A percentile compares a stretch with the other conserved stretches of the same genome.
phyloP scores from a whole-genome alignment of 2,888 invertebrate species.

The Strigamia maritima region DNA sequence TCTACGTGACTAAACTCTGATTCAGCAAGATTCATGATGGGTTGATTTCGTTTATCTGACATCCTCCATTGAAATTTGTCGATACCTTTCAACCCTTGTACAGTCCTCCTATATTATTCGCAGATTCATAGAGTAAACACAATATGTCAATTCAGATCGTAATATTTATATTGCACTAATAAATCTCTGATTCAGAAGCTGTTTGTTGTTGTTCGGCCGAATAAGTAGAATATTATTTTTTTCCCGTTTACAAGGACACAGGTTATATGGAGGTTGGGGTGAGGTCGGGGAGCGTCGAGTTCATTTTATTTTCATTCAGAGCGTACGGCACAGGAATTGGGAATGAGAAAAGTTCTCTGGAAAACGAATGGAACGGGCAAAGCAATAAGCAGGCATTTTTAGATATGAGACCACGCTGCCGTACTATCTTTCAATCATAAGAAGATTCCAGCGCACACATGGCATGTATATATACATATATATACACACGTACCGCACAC shows the following conservation, averaged over 20 bases:
- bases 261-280: background rate
- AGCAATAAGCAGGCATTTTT: conserved; percentile 16
- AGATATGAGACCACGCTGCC: conserved; percentile 12
- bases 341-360: conserved; percentile 8
- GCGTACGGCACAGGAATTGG: conserved; percentile 1
- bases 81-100: no score
- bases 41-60: no score
- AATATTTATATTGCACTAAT: no score
- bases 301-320: conserved; percentile 23
- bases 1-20: no score
- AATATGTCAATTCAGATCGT: no score
- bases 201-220: background rate
- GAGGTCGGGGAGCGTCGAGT: conserved; percentile 1
- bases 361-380: conserved; percentile 1
- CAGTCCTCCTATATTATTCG: no score
- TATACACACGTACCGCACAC: background rate
- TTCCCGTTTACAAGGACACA: background rate
- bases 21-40: no score
- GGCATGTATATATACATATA: conserved; percentile 12
- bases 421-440: conserved; percentile 14
- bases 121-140: no score
- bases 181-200: background rate
- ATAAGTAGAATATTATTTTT: background rate
- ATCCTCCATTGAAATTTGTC: no score
- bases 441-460: conserved; percentile 14